phyloP scores from a whole-genome alignment of 1,140 invertebrate species.

The Pachyrhynchus sulphureomaculatus region DNA sequence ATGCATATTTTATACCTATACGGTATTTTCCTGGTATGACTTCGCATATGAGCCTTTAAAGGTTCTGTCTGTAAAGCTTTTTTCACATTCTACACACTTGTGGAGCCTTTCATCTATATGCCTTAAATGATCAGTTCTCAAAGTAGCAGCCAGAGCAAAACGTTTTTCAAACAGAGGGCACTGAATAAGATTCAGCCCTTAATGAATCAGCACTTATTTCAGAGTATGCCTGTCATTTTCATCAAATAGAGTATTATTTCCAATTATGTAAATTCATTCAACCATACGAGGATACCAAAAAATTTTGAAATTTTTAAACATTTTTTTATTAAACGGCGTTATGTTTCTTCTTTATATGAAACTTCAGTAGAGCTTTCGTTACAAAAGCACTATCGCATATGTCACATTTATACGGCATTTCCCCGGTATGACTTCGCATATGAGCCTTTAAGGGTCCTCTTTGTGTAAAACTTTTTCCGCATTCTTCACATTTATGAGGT shows the following conservation, averaged over 20 bases:
- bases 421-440: constrained; percentile 52
- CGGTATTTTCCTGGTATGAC: constrained; percentile 55
- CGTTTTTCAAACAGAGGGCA: constrained; percentile 47
- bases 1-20: constrained; percentile 55
- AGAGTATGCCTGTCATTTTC: neutral
- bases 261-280: too few relatives aligned
- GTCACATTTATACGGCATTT: constrained; percentile 52
- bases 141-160: constrained; percentile 28
- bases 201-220: neutral
- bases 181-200: constrained; percentile 44
- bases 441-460: constrained; percentile 51
- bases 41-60: constrained; percentile 52
- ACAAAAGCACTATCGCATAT: constrained; percentile 60
- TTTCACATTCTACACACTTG: constrained; percentile 40
- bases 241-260: too few relatives aligned
- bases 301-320: too few relatives aligned
- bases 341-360: constrained; percentile 53
- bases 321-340: too few relatives aligned
- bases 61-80: constrained; percentile 38
- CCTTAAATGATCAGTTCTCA: constrained; percentile 35
- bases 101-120: constrained; percentile 56
- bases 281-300: too few relatives aligned
- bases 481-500: constrained; percentile 52
- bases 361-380: constrained; percentile 24
- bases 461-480: constrained; percentile 38